Evolutionary conservation across 2,888 invertebrate genomes (phyloP), one percentile per base, ranked within the genome.

Genomic region (Drosophila rubida): DNA sequence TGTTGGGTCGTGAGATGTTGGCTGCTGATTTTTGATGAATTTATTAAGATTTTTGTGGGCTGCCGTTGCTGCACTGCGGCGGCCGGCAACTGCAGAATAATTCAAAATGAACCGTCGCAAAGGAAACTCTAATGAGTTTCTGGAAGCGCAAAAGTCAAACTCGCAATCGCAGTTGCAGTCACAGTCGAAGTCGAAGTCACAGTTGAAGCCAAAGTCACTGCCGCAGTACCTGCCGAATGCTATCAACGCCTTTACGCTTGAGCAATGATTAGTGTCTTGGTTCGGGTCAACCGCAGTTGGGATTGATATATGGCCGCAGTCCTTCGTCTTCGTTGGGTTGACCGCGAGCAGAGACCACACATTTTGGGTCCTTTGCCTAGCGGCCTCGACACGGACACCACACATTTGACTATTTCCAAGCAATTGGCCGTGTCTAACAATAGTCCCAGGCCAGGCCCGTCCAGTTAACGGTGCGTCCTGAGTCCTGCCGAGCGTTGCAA

Each of bases 371-470:
- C 23, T 53, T 45, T 57, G 35, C 48, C 57, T n/a, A 41, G 30
- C 23, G 23, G 37, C 46, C 27, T 14, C 39, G 60, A 49, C 50
- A 42, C 37, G 58, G 54, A 58, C 58, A 41, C 45, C 62, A 37
- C 45, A 51, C 14, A 51, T 35, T 53, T 53, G 41, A 53, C 51
- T 41, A 81, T 86, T 82, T 82, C 75, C 84, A 83, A 61, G 81
- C 81, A 82, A 82, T 82, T 86, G 87, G 64, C 87, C 84, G 81
- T 80, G 87, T 69, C 84, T 65, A 83, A 82, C 80, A 81, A 60
- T n/a, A n/a, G n/a, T n/a, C n/a, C n/a, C n/a, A 76, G 25, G n/a
- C n/a, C 23, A 57, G 62, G 42, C 11, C 51, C 55, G 60, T 53
- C 62, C 74, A 61, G 63, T 60, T 54, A 53, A 32, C 32, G 8